Base-by-base conservation (phyloP, 2,797 vertebrate genomes). In the Rhinichthys osculus region DNA sequence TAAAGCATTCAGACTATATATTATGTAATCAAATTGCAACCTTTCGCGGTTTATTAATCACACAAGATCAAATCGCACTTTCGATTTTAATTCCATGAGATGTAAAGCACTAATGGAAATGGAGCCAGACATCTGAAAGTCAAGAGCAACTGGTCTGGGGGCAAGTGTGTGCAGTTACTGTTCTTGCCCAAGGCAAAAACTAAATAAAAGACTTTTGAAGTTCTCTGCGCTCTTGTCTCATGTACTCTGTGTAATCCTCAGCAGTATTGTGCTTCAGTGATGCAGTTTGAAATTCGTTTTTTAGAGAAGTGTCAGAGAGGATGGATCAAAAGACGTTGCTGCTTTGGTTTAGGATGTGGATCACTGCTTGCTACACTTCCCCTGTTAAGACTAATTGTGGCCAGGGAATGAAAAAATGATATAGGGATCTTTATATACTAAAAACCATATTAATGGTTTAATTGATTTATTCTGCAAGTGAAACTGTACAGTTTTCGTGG, bases 141-240 rank as follows among this genome's bases (percentile, higher is more conserved):
- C 78, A 50, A 80, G 30, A 80, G 62, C 7, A 19, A 50, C 30
- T 67, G 27, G 42, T 33, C 78, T 80, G 42, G 78, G 27, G 62
- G 27, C 78, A 50, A 80, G 62, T 67, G 42, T 67, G 62, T n/a
- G 42, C 42, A 35, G 17, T 47, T 80, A 50, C 27, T 80, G 62
- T 35, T 80, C 30, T 16, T 80, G 78, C 78, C 78, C 33, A 50
- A 80, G 44, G 78, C 62, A 5, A 80, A 80, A 80, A 33, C 78
- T 35, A 80, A 80, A 80, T 80, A 74, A 83, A 72, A 52, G 70
- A 38, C 70, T 70, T 73, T 62, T 83, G 70, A 64, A 59, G 69
- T 83, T 72, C 38, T 38, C 38, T 70, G 35, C 13, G 4, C 17
- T 19, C 67, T 72, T 74, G 81, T 83, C 70, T 83, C 72, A 59